Conservation (phyloP, 2,113 vertebrate genomes). For the Cottus gobio region DNA sequence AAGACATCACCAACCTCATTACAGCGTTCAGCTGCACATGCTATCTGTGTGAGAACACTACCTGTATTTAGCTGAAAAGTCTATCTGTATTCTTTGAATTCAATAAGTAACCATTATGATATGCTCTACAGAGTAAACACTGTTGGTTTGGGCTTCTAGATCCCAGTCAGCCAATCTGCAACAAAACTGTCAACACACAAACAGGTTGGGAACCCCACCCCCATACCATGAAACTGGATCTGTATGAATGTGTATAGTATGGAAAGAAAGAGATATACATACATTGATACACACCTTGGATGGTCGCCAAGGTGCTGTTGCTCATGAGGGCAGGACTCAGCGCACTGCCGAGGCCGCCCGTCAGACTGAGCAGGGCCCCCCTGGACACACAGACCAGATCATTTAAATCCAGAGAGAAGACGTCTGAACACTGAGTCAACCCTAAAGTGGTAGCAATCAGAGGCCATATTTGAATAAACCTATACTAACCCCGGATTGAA, state of each 20-base stretch:
- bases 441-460: background rate
- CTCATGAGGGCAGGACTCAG: constrained; percentile 96
- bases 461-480: background rate
- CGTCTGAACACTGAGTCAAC: background rate
- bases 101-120: background rate
- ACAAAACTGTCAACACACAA: background rate
- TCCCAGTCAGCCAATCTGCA: background rate
- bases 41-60: background rate
- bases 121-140: background rate
- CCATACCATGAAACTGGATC: background rate
- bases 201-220: background rate
- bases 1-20: background rate
- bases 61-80: background rate
- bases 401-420: background rate
- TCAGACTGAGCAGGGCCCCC: constrained; percentile 96
- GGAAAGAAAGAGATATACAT: background rate
- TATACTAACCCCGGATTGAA: constrained; percentile 91
- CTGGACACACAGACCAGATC: constrained; percentile 75
- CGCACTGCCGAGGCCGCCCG: constrained; percentile 90
- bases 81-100: background rate
- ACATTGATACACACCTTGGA: constrained; percentile 88
- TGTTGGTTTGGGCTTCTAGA: background rate
- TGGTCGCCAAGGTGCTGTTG: constrained; percentile 98
- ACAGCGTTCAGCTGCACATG: background rate
- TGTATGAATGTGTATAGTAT: background rate